Percentiles rank a stretch among this genome's conserved stretches.
Evolutionary conservation across 2,888 invertebrate species (phyloP).

Genomic region (Nymphalis polychloros): DNA sequence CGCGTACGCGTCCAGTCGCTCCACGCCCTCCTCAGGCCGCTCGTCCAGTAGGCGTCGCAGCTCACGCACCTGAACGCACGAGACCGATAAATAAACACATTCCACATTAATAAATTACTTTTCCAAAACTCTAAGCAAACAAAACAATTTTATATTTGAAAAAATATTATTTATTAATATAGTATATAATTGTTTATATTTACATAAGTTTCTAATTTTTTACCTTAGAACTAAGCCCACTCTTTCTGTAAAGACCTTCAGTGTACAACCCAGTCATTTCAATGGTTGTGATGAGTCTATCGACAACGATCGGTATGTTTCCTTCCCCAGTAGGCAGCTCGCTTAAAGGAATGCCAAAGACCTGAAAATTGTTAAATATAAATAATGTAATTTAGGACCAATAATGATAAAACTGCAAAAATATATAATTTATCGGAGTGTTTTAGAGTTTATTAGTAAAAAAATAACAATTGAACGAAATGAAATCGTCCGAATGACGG

Average conservation of each 20-base stretch:
- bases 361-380: constrained; percentile 49
- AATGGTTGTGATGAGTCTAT: constrained; percentile 92
- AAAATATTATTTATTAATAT: too few relatives aligned
- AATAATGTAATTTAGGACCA: too few relatives aligned
- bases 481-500: too few relatives aligned
- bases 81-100: too few relatives aligned
- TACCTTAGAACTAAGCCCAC: constrained; percentile 90
- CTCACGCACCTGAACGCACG: constrained; percentile 83
- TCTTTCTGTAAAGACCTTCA: constrained; percentile 96
- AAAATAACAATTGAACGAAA: too few relatives aligned
- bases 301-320: constrained; percentile 93
- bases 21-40: constrained; percentile 85
- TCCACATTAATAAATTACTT: too few relatives aligned
- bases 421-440: too few relatives aligned
- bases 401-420: too few relatives aligned
- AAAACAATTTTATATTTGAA: too few relatives aligned
- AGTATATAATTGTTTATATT: background rate
- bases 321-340: constrained; percentile 87
- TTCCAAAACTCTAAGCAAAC: too few relatives aligned
- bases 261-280: constrained; percentile 95
- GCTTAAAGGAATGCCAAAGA: constrained; percentile 91
- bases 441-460: too few relatives aligned
- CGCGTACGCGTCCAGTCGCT: constrained; percentile 89
- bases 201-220: constrained; percentile 10
- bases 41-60: constrained; percentile 89